phyloP scores from a whole-genome alignment of 1,140 invertebrate species.

The Teleogryllus occipitalis region DNA sequence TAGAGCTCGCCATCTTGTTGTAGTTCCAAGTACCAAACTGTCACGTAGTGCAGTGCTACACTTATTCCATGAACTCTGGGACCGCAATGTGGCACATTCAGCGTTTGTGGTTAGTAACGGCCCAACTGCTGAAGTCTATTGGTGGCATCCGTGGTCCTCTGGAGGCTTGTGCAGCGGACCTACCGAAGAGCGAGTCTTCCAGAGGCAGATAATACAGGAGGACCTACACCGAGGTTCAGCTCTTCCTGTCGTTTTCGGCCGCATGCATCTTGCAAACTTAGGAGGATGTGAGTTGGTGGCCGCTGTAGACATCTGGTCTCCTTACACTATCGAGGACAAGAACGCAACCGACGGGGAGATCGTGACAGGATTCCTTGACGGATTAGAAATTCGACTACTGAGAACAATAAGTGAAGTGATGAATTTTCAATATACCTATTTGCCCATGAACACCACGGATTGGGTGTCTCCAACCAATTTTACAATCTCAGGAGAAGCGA shows the following conservation, averaged over 20 bases:
- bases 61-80: too few relatives aligned
- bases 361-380: not conserved
- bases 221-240: not conserved
- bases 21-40: too few relatives aligned
- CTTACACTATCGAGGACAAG: not conserved
- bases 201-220: not conserved
- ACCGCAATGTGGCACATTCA: too few relatives aligned
- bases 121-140: not conserved
- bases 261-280: not conserved
- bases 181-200: not conserved
- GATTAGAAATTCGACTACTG: not conserved
- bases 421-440: not conserved
- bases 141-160: not conserved
- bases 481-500: not conserved
- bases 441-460: not conserved
- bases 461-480: not conserved
- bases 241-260: not conserved
- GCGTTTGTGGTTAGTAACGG: too few relatives aligned
- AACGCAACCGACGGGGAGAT: not conserved
- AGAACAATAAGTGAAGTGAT: not conserved
- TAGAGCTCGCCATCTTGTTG: too few relatives aligned
- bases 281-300: not conserved
- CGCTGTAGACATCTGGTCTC: not conserved
- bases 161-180: not conserved
- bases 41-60: too few relatives aligned